A percentile compares a stretch with the other conserved stretches of the same genome.
Evolutionary conservation across 1,140 invertebrate genomes (phyloP).

Genomic region (Marisa cornuarietis): DNA sequence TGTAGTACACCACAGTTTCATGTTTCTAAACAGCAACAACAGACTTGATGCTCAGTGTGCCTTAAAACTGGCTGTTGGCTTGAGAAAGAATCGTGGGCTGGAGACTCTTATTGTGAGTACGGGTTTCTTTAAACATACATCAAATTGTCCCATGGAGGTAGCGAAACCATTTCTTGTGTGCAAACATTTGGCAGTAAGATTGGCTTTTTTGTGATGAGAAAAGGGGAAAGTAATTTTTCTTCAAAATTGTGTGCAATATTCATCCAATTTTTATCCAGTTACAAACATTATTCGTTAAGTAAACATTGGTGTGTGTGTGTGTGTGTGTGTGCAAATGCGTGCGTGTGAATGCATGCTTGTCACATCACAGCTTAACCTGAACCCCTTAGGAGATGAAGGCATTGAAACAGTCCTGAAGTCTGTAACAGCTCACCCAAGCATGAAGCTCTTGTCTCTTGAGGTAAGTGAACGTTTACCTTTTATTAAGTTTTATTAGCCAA

Average conservation of each 20-base stretch:
- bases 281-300: not conserved
- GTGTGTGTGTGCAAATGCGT: not conserved
- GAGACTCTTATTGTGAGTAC: conserved; percentile 55
- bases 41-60: conserved; percentile 47
- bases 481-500: no score
- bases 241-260: not conserved
- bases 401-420: conserved; percentile 49
- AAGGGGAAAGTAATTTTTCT: not conserved
- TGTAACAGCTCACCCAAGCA: conserved; percentile 31
- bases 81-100: conserved; percentile 50
- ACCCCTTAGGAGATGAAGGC: conserved; percentile 50
- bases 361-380: conserved; percentile 48
- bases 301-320: not conserved
- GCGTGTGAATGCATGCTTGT: not conserved
- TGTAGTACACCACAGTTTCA: not conserved
- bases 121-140: conserved; percentile 3
- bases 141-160: no score
- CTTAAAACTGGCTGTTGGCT: conserved; percentile 35
- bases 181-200: not conserved
- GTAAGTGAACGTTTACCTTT: no score
- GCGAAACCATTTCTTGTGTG: no score
- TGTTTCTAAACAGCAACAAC: conserved; percentile 51
- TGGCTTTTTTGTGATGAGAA: not conserved
- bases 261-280: not conserved
- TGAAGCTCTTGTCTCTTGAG: conserved; percentile 13